These are phyloP conservation scores for Eulemur rubriventer DNA, from an alignment of 2,797 vertebrate species.

Conservation along the genomic window DNA sequence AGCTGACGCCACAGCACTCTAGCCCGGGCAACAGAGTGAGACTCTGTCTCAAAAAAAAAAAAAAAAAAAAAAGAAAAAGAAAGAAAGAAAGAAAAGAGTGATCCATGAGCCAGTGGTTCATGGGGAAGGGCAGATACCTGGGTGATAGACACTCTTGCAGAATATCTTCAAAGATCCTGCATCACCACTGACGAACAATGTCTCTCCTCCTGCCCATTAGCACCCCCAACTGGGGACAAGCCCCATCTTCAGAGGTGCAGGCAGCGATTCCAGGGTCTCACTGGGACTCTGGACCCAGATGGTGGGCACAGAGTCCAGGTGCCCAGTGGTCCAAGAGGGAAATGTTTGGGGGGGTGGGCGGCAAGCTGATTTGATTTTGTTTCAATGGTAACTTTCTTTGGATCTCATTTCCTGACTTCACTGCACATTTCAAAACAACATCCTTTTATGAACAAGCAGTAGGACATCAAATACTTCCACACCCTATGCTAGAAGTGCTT, in stretches of 20 bases:
- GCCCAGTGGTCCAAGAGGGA: neutral
- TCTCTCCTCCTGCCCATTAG: neutral
- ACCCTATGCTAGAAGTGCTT: constrained; percentile 72
- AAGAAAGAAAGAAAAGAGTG: neutral
- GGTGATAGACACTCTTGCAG: neutral
- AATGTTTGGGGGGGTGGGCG: constrained; percentile 8
- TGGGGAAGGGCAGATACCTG: neutral
- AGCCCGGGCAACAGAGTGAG: too few species aligned
- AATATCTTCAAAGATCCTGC: fast-evolving
- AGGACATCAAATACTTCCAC: constrained; percentile 78
- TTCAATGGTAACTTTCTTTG: constrained; percentile 74
- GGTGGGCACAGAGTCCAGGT: constrained; percentile 23
- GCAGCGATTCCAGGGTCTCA: neutral
- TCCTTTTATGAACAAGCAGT: constrained; percentile 78
- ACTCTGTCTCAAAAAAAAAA: too few species aligned
- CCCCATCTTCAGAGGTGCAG: neutral
- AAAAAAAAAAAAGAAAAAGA: too few species aligned
- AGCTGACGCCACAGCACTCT: too few species aligned
- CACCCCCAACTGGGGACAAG: neutral
- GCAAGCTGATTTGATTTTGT: constrained; percentile 35
- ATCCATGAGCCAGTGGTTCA: neutral
- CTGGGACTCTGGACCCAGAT: neutral
- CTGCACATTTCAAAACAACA: constrained; percentile 81
- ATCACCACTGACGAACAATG: fast-evolving
- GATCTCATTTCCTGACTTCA: constrained; percentile 71